These are phyloP conservation scores for Baryphthengus martii DNA, from an alignment of 2,113 vertebrate species.

Conservation along the genomic window DNA sequence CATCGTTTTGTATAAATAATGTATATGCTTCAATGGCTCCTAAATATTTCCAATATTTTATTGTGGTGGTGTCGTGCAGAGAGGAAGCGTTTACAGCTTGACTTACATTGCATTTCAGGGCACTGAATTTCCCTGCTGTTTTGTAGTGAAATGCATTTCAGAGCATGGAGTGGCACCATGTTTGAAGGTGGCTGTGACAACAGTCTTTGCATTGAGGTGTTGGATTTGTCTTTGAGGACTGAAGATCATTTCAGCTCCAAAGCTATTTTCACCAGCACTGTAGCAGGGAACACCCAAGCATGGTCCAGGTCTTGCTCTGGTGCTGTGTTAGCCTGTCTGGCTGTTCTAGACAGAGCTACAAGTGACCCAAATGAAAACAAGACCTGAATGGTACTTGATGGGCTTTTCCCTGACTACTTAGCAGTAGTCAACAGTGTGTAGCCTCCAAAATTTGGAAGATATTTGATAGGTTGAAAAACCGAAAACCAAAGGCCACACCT, in stretches of 20 bases:
- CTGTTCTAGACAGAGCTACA: neutral
- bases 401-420: neutral
- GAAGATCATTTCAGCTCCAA: neutral
- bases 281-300: neutral
- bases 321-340: neutral
- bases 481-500: slow-evolving; percentile 20
- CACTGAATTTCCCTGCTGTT: neutral
- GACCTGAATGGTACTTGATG: neutral
- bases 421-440: neutral
- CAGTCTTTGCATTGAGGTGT: neutral
- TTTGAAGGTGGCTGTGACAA: neutral
- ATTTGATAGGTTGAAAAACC: neutral
- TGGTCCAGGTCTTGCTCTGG: neutral
- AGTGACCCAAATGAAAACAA: neutral
- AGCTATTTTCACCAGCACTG: neutral
- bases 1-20: neutral
- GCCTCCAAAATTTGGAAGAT: neutral
- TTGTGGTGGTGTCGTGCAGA: neutral
- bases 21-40: neutral
- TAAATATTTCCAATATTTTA: neutral
- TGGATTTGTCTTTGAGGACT: neutral
- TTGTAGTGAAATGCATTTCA: neutral
- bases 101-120: neutral
- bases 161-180: neutral
- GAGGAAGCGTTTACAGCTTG: neutral